phyloP scores from a whole-genome alignment of 1,140 invertebrate species.

The Agrypnia vestita region DNA sequence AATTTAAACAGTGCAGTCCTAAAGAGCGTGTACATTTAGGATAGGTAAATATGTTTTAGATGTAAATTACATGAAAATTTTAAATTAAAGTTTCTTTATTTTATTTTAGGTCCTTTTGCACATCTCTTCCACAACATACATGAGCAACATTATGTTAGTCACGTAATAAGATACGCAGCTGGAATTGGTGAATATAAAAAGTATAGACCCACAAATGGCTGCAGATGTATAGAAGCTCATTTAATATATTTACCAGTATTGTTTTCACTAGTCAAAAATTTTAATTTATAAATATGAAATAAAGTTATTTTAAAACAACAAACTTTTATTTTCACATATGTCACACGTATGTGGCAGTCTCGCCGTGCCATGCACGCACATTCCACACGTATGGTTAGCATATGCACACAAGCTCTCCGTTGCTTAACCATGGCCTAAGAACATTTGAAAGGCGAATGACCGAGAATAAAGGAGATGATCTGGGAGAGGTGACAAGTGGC shows the following conservation, averaged over 20 bases:
- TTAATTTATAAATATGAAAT: neutral
- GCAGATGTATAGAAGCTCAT: neutral
- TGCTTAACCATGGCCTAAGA: no score
- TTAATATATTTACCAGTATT: neutral
- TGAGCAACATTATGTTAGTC: constrained; percentile 93
- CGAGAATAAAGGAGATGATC: no score
- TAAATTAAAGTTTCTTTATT: no score
- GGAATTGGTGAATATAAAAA: constrained; percentile 73
- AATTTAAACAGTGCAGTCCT: constrained; percentile 17
- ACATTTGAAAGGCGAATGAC: no score
- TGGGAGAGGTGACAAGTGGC: no score
- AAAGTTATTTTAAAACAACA: neutral
- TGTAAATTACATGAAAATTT: neutral
- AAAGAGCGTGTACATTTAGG: neutral
- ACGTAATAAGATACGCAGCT: constrained; percentile 86
- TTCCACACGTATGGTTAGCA: no score
- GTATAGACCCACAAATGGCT: constrained; percentile 24
- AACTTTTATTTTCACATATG: no score
- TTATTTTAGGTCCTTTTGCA: constrained; percentile 85
- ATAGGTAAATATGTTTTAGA: constrained; percentile 19
- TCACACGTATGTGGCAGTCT: no score
- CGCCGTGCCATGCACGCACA: no score
- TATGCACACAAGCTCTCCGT: no score
- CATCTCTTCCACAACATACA: constrained; percentile 92
- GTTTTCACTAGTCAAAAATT: constrained; percentile 10